A percentile compares a stretch with the other conserved stretches of the same genome.
These are phyloP conservation scores for Bolinopsis microptera DNA, from an alignment of 37 sponge, comb jelly and placozoan species.

Conservation along the genomic window DNA sequence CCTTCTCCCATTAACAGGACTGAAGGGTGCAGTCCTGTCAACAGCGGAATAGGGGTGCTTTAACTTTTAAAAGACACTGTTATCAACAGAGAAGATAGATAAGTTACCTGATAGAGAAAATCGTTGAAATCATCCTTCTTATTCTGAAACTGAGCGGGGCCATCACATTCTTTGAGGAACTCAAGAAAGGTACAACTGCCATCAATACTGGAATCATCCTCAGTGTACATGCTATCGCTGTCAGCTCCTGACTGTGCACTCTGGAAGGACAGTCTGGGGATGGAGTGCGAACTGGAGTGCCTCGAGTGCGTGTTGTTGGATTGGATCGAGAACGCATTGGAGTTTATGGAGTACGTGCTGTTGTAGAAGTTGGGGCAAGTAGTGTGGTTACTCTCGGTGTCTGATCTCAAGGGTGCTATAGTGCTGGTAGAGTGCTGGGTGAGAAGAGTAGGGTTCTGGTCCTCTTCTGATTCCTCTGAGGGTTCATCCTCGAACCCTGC, in stretches of 20 bases:
- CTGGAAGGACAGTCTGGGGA: background rate
- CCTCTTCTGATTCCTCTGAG: background rate
- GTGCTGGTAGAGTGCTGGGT: background rate
- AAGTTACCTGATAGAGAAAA: background rate
- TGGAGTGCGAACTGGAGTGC: background rate
- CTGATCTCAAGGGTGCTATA: background rate
- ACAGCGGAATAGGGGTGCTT: too few species aligned
- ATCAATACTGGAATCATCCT: background rate
- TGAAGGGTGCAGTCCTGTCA: too few species aligned
- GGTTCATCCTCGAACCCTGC: background rate
- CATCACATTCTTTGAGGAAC: conserved; percentile 21
- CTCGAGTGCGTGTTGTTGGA: background rate
- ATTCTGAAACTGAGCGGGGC: background rate
- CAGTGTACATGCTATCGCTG: conserved; percentile 27
- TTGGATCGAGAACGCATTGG: background rate
- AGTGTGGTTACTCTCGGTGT: background rate
- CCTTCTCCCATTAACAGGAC: background rate
- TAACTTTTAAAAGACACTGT: too few species aligned
- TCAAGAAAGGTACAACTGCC: conserved; percentile 4
- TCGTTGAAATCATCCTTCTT: background rate
- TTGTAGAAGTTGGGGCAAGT: background rate
- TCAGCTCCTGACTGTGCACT: background rate
- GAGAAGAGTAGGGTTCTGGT: background rate
- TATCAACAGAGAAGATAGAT: too few species aligned
- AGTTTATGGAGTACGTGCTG: background rate